A percentile compares a stretch with the other conserved stretches of the same genome.
Conservation (phyloP, 2,888 invertebrate species). For the Sthenelais limicola region DNA sequence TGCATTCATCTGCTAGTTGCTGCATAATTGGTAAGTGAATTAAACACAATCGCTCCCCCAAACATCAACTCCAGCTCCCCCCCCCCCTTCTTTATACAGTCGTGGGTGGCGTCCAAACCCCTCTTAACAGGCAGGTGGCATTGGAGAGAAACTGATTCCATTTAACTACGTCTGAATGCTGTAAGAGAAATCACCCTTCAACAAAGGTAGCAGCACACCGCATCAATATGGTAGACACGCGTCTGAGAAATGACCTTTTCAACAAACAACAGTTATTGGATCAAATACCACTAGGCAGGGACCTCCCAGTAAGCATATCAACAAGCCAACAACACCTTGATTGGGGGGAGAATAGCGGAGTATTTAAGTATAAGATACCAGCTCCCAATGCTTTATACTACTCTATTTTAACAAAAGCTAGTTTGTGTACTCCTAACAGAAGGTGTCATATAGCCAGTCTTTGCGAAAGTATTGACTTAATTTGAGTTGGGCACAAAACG, state of each 20-base stretch:
- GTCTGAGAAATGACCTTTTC: neutral
- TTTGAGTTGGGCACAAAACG: too few relatives aligned
- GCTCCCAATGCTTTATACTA: too few relatives aligned
- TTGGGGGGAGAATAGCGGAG: conserved; percentile 2
- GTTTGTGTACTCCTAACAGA: too few relatives aligned
- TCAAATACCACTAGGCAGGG: conserved; percentile 32
- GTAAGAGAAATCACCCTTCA: conserved; percentile 27
- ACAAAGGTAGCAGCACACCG: conserved; percentile 12
- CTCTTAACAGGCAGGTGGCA: conserved; percentile 24
- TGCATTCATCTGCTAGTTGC: too few relatives aligned
- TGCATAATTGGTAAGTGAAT: too few relatives aligned
- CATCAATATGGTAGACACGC: conserved; percentile 31
- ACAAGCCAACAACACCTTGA: conserved; percentile 38
- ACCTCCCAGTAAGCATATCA: conserved; percentile 2
- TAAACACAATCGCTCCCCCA: too few relatives aligned
- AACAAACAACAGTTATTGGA: conserved; percentile 31
- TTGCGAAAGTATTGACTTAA: too few relatives aligned
- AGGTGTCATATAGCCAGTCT: too few relatives aligned
- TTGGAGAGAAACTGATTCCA: conserved; percentile 37
- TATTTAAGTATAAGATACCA: neutral
- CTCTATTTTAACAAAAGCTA: too few relatives aligned
- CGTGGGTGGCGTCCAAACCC: too few relatives aligned
- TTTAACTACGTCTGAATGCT: conserved; percentile 10
- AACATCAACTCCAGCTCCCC: too few relatives aligned
- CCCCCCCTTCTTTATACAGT: too few relatives aligned